Evolutionary conservation across 2,113 vertebrate genomes (phyloP).

Genomic region (Thalassarche chlororhynchos): DNA sequence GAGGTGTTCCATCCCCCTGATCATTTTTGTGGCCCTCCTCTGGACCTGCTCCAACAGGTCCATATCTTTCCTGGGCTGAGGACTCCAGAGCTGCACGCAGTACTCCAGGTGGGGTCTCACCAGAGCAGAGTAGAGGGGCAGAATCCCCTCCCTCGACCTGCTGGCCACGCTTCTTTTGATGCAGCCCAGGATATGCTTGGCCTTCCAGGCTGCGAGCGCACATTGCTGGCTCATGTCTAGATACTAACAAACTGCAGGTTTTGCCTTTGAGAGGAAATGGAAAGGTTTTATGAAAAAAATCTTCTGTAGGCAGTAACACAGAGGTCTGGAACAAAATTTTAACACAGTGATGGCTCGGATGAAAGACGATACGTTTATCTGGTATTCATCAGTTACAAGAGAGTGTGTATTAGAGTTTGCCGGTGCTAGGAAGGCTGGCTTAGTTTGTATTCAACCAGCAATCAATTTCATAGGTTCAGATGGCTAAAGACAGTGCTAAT

Average conservation of each 20-base stretch:
- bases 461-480: neutral
- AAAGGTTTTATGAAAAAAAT: neutral
- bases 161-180: too few relatives aligned
- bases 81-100: too few relatives aligned
- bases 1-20: too few relatives aligned
- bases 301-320: neutral
- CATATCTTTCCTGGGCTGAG: too few relatives aligned
- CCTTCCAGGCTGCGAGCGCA: too few relatives aligned
- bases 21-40: too few relatives aligned
- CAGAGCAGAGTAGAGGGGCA: too few relatives aligned
- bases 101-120: too few relatives aligned
- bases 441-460: neutral
- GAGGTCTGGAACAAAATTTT: neutral
- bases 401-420: neutral
- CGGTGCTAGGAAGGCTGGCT: neutral
- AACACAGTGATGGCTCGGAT: fast-evolving
- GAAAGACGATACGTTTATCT: neutral
- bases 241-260: neutral
- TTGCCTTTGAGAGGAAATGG: neutral
- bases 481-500: neutral
- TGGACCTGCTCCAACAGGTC: too few relatives aligned
- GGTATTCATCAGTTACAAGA: neutral
- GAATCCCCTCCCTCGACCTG: too few relatives aligned
- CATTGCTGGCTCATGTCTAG: too few relatives aligned
- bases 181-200: too few relatives aligned